A percentile compares a stretch with the other conserved stretches of the same genome.
These are phyloP conservation scores for Brachionus koreanus DNA, from an alignment of 1,140 invertebrate species.

Conservation along the genomic window DNA sequence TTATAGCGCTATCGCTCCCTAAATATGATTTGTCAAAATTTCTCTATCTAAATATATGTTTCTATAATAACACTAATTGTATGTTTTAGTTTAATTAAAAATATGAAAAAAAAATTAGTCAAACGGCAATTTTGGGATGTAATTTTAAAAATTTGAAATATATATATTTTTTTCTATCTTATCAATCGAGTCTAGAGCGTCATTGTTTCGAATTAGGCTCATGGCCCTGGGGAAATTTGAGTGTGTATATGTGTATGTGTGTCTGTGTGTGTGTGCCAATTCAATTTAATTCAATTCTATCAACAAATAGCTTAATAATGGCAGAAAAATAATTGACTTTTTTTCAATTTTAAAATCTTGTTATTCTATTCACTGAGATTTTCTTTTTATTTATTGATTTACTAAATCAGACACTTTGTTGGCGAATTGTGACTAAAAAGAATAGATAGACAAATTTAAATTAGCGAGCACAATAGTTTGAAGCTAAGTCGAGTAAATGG, in stretches of 20 bases:
- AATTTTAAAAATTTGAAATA: background rate
- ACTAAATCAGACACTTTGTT: background rate
- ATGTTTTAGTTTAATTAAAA: constrained; percentile 42
- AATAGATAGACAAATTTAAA: too few relatives aligned
- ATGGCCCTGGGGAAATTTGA: background rate
- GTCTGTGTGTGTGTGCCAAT: too few relatives aligned
- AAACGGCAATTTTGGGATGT: background rate
- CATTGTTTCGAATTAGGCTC: background rate
- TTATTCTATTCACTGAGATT: background rate
- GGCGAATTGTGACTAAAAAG: too few relatives aligned
- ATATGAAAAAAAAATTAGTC: background rate
- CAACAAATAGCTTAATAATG: background rate
- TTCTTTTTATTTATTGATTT: background rate
- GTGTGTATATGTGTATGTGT: background rate
- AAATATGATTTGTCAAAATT: constrained; percentile 13
- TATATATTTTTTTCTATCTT: constrained; percentile 20
- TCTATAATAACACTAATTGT: background rate
- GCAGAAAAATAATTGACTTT: constrained; percentile 16
- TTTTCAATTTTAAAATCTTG: constrained; percentile 6
- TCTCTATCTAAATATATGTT: background rate
- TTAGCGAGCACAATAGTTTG: too few relatives aligned
- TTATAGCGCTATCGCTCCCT: background rate
- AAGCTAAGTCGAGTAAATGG: background rate
- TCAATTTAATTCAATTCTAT: background rate
- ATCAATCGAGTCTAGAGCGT: background rate